Evolutionary conservation across 2,888 invertebrate genomes (phyloP), one percentile per base, ranked within the genome.

Genomic region (Elmis aenea): DNA sequence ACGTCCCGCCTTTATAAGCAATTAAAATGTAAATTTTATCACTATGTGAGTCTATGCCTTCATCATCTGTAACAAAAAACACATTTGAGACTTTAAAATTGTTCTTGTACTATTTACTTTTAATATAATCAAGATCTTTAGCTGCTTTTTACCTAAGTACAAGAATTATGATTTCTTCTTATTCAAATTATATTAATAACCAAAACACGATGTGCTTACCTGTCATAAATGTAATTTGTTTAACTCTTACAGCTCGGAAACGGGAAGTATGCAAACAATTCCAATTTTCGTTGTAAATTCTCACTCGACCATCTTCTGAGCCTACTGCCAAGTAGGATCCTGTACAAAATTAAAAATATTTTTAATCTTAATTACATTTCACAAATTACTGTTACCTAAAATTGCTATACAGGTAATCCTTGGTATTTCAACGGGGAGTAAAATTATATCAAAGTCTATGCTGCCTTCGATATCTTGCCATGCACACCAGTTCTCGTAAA

Each of bases 401-500:
- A 60, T 62, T 15, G 63, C 61, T 32, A 65, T 52, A 33, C 62
- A 59, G 5, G 63, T 60, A 45, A 66, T 62, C 34, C 61, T 52
- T 8, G 58, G 59, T 8, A 61, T 43, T 36, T 64, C 61, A 8
- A 58, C 55, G 1, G 64, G 62, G 37, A 56, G 56, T 31, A 54
- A 40, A 10, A 58, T 43, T 15, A 58, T 57, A 28, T 63, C 61
- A 44, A 59, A 62, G 26, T 51, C 51, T n/a, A 62, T 52, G 21
- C 56, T 52, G 12, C 53, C 45, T 5, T 46, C 28, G 28, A 60
- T 52, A 35, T 58, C 48, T 26, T 65, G 57, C 62, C 63, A 67
- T 5, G 62, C 50, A 38, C 48, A 43, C 67, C 67, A 67, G 30
- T 60, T 66, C 9, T 58, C 47, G 37, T 63, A 66, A 20, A 67